These are phyloP conservation scores for Calliphora vomitoria DNA, from an alignment of 2,888 invertebrate genomes.

Conservation along the genomic window DNA sequence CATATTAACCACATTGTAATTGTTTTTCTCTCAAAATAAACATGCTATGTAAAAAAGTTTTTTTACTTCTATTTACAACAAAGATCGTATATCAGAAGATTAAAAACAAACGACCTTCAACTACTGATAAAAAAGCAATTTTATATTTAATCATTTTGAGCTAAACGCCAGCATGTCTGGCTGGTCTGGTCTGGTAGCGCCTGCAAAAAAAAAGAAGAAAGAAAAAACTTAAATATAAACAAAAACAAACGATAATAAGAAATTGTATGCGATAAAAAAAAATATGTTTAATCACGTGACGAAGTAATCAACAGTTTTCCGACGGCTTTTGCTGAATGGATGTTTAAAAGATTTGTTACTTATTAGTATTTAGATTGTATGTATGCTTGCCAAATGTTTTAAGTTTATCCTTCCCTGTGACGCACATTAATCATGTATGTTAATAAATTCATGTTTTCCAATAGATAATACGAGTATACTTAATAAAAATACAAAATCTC, in stretches of 20 bases:
- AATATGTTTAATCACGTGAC: conserved; percentile 61
- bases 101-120: conserved; percentile 72
- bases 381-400: not conserved
- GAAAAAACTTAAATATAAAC: conserved; percentile 65
- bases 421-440: no score
- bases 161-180: conserved; percentile 75
- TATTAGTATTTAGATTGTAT: no score
- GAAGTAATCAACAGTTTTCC: conserved; percentile 49
- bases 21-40: conserved; percentile 4
- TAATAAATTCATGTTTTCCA: no score
- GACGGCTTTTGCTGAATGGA: conserved; percentile 39
- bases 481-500: no score
- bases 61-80: conserved; percentile 7
- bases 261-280: conserved; percentile 69
- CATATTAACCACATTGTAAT: conserved; percentile 17
- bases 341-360: not conserved
- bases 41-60: not conserved
- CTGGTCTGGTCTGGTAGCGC: conserved; percentile 73
- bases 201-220: conserved; percentile 65
- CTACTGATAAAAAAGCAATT: conserved; percentile 73
- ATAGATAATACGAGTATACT: no score
- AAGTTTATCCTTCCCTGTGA: no score
- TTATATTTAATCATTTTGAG: conserved; percentile 69
- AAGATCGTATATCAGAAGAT: conserved; percentile 73
- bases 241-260: conserved; percentile 74